These are phyloP conservation scores for Bombycilla garrulus DNA, from an alignment of 2,113 vertebrate genomes.

Conservation along the genomic window DNA sequence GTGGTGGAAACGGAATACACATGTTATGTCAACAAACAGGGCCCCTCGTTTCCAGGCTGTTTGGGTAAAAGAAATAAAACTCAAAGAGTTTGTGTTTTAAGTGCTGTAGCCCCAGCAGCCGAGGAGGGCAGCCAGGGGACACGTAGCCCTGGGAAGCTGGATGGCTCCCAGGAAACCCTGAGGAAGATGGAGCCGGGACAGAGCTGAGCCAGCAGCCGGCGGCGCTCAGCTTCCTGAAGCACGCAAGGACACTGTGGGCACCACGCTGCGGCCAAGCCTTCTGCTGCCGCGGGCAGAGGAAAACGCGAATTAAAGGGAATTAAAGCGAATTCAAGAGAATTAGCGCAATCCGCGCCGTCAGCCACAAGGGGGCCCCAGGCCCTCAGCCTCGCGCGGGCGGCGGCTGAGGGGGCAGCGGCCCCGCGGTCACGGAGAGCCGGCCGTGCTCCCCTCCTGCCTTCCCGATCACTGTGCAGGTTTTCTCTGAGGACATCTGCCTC, in stretches of 20 bases:
- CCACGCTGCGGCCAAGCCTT: fast-evolving
- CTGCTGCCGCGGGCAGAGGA: background rate
- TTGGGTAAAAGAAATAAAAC: background rate
- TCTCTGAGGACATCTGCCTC: background rate
- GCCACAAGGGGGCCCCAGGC: constrained; percentile 58
- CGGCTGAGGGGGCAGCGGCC: background rate
- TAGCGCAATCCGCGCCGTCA: background rate
- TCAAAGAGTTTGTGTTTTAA: background rate
- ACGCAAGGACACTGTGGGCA: background rate
- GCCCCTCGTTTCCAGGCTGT: background rate
- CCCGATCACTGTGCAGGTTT: fast-evolving
- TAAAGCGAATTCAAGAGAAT: background rate
- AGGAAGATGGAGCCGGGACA: background rate
- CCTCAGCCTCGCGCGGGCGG: background rate
- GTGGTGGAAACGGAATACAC: background rate
- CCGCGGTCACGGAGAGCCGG: fast-evolving
- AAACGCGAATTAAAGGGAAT: fast-evolving
- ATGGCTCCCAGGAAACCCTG: background rate
- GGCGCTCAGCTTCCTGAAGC: background rate
- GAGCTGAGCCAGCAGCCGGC: background rate
- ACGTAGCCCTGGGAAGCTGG: background rate
- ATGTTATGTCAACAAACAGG: background rate
- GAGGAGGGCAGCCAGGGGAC: constrained; percentile 22
- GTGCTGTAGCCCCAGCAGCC: background rate
- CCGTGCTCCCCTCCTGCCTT: fast-evolving